These are phyloP conservation scores for Saxidomus purpurata DNA, from an alignment of 1,140 invertebrate genomes.

Conservation along the genomic window DNA sequence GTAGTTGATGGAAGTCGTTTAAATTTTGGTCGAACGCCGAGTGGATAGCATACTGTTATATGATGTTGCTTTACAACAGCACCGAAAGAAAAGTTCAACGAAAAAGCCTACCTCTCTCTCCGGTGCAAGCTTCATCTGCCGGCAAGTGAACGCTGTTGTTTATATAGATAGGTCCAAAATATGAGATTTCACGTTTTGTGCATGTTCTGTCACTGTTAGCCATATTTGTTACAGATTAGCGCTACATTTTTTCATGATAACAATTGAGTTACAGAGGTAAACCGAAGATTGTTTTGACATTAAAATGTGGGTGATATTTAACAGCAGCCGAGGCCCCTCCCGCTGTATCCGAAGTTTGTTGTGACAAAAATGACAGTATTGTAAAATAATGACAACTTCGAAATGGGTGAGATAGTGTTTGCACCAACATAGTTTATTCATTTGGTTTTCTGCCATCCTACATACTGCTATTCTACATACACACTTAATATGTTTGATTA, in stretches of 20 bases:
- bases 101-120: neutral
- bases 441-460: no score
- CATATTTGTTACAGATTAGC: neutral
- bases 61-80: no score
- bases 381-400: no score
- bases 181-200: slow-evolving; percentile 31
- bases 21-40: no score
- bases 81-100: no score
- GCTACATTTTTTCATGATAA: neutral
- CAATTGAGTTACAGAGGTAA: neutral
- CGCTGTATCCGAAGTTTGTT: neutral
- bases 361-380: no score
- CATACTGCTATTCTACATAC: no score
- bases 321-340: slow-evolving; percentile 8
- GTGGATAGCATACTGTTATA: no score
- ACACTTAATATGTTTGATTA: no score
- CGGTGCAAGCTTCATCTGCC: neutral
- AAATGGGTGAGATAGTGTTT: no score
- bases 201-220: neutral
- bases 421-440: no score
- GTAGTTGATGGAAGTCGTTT: no score
- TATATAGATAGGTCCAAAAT: slow-evolving; percentile 53
- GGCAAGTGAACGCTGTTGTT: neutral
- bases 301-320: slow-evolving; percentile 44
- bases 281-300: slow-evolving; percentile 31